Base-by-base conservation (phyloP, 2,797 vertebrate species). In the Apogon talboti region DNA sequence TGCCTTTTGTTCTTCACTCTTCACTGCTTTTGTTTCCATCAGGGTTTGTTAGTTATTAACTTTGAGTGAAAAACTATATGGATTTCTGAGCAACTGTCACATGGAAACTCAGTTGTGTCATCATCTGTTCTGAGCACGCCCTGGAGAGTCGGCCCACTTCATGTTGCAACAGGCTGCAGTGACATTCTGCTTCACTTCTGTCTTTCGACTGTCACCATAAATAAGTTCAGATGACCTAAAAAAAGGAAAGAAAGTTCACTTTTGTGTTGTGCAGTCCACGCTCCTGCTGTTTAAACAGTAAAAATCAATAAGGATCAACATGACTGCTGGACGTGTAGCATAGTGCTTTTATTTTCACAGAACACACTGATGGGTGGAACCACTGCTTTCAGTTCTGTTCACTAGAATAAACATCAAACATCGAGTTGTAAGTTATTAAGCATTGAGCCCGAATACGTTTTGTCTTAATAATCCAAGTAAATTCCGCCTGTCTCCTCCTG, bases 141-240 rank as follows among this genome's bases (percentile, higher is more conserved):
- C 83, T 74, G 8, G 73, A 87, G 85, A 84, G 71, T 70, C 72
- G 74, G 86, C 84, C 83, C 77, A 88, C 76, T 87, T 91, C 57
- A 74, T 76, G 62, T 58, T 51, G 60, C 59, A 77, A 83, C 84
- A 81, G 56, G 42, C 81, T 64, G 76, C 74, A 18, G 57, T 71
- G 71, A 76, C 77, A 78, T 71, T 58, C 66, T 79, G 57, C 49
- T 54, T 84, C 18, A 13, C 38, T 7, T 80, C 68, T 66, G 63
- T 81, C 66, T 84, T 66, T 76, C 77, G 61, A 59, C 56, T 69
- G 58, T 77, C 75, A 76, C 52, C 53, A 72, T 69, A 53, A 77
- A 75, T 74, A 40, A 61, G 49, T 35, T 71, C 54, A 62, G 61
- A 61, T 81, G 80, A 86, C 71, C 80, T 75, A 24, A 73, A 85